Percentiles rank a stretch among this genome's conserved stretches.
Conservation (phyloP, 2,888 invertebrate species). For the Xestoiulus laeticollis region DNA sequence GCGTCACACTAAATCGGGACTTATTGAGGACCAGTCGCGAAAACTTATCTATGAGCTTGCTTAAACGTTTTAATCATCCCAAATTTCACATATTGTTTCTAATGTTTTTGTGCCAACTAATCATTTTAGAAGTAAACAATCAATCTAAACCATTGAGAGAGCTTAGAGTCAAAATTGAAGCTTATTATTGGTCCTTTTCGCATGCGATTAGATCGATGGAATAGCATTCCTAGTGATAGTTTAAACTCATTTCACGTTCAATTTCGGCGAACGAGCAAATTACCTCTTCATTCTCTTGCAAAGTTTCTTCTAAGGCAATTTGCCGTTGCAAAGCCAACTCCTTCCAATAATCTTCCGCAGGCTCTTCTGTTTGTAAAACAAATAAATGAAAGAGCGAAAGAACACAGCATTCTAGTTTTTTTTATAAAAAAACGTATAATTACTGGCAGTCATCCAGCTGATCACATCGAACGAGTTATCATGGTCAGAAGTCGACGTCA, state of each 20-base stretch:
- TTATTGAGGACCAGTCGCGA: background rate
- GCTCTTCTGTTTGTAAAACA: background rate
- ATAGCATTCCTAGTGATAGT: too few species aligned
- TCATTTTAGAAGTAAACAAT: too few species aligned
- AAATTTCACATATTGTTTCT: too few species aligned
- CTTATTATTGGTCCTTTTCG: too few species aligned
- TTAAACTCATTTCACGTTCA: too few species aligned
- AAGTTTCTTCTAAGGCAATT: slow-evolving; percentile 42
- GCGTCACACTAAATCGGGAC: too few species aligned
- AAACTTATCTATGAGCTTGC: too few species aligned
- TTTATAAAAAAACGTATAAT: background rate
- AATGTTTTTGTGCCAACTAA: too few species aligned
- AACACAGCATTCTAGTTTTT: background rate
- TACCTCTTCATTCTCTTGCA: slow-evolving; percentile 51
- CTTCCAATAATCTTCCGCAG: slow-evolving; percentile 45
- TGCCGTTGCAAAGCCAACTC: slow-evolving; percentile 49
- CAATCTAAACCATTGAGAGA: too few species aligned
- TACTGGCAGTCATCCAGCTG: background rate
- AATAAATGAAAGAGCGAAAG: background rate
- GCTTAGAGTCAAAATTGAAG: too few species aligned
- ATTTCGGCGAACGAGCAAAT: background rate
- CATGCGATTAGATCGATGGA: too few species aligned
- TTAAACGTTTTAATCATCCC: too few species aligned
- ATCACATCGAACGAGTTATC: background rate
- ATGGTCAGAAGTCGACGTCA: background rate